Conservation (phyloP, 2,113 vertebrate species). For the Embiotoca jacksoni region DNA sequence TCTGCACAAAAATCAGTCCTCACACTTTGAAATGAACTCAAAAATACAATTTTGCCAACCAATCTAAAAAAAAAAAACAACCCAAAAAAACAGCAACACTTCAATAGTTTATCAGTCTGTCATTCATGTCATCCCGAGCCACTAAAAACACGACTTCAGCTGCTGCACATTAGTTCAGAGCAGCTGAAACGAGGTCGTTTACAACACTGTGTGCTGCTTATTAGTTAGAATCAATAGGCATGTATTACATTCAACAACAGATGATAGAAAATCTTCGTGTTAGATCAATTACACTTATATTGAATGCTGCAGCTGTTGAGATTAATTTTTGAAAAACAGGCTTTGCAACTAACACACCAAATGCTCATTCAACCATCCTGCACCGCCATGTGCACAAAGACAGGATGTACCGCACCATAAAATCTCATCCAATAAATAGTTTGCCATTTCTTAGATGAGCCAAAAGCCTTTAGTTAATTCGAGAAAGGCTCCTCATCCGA, state of each 20-base stretch:
- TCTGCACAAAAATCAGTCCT: neutral
- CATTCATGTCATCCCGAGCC: constrained; percentile 8
- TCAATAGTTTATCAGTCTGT: constrained; percentile 39
- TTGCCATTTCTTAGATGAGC: constrained; percentile 30
- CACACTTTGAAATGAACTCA: constrained; percentile 23
- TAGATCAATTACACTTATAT: constrained; percentile 39
- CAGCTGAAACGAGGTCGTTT: constrained; percentile 11
- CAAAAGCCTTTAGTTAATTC: constrained; percentile 25
- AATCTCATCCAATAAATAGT: constrained; percentile 39
- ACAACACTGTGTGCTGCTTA: constrained; percentile 7
- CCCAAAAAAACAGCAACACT: neutral
- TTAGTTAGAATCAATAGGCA: constrained; percentile 42
- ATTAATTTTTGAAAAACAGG: constrained; percentile 54
- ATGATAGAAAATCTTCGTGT: constrained; percentile 41
- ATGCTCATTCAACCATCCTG: constrained; percentile 51
- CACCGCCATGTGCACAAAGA: constrained; percentile 8
- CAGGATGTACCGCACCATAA: constrained; percentile 16
- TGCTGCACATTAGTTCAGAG: constrained; percentile 35
- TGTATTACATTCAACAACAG: constrained; percentile 47
- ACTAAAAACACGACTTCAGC: constrained; percentile 10
- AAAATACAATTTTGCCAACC: neutral
- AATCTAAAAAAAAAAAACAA: neutral
- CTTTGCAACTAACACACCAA: constrained; percentile 55
- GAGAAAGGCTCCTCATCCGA: constrained; percentile 18
- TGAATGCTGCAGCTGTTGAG: constrained; percentile 62